Percentiles rank a stretch among this genome's conserved stretches.
phyloP scores from a whole-genome alignment of 2,888 invertebrate genomes.

The Pollenia labialis region DNA sequence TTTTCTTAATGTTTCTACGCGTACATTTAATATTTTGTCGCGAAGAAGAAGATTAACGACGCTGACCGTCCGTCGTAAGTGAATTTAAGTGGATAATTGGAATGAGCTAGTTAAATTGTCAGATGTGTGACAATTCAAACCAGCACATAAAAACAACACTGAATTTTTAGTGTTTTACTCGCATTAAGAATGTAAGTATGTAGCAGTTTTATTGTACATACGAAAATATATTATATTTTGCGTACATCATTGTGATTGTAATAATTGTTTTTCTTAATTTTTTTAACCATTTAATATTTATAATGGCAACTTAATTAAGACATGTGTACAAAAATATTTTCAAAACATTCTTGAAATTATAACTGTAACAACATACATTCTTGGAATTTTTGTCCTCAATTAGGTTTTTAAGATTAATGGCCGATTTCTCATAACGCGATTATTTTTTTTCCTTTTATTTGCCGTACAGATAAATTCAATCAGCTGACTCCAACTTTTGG shows the following conservation, averaged over 20 bases:
- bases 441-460: too few species aligned
- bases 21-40: not conserved
- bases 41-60: conserved; percentile 24
- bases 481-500: too few species aligned
- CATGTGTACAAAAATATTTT: not conserved
- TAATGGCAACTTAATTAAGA: not conserved
- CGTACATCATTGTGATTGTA: too few species aligned
- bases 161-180: not conserved
- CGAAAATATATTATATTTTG: too few species aligned
- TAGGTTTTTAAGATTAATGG: too few species aligned
- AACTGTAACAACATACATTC: not conserved
- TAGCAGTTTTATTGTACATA: not conserved
- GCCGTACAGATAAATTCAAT: too few species aligned
- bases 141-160: not conserved
- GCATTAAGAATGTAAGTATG: conserved; percentile 16
- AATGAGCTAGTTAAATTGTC: conserved; percentile 29
- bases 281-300: not conserved
- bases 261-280: not conserved
- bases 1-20: not conserved
- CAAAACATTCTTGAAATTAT: not conserved
- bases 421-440: too few species aligned
- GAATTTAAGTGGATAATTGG: conserved; percentile 57
- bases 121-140: conserved; percentile 10
- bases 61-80: conserved; percentile 27
- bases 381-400: too few species aligned